Base-by-base conservation (phyloP, 2,113 vertebrate species). In the Nipponia nippon region DNA sequence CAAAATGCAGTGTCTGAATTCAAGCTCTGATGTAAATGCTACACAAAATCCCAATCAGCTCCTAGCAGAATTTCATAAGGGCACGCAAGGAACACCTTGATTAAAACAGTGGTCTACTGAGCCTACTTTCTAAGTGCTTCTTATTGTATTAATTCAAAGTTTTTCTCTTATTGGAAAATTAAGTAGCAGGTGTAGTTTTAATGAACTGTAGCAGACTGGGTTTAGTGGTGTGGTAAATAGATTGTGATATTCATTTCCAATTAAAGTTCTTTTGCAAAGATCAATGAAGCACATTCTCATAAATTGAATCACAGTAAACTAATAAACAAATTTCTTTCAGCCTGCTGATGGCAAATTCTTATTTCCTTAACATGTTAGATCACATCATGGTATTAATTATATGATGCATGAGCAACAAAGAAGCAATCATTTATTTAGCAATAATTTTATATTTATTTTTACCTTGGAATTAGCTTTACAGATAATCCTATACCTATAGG, bases 191-290 rank as follows among this genome's bases (percentile, higher is more conserved):
- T 98, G 98, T 98, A 97, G 92, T 90, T 97, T 97, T 98, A 98
- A 98, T 98, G 98, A 98, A 97, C 95, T 97, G 96, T 87, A 98
- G 96, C 95, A 96, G 96, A 62, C 97, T 93, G 94, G 83, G 94
- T 90, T 98, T 97, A 97, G 96, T 98, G 97, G 96, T 97, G 97
- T 98, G 97, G 96, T 96, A 98, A 98, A 98, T 98, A 97, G 97
- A 98, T 98, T 98, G 97, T 97, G 96, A 98, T 98, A 98, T 96
- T 98, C 97, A 97, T 98, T 98, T 98, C 97, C 98, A 98, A 98
- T 98, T 98, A 98, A 98, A 98, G 95, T 98, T 97, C 97, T 97
- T 98, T 97, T 97, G 95, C 98, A 97, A 98, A 98, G 98, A 98
- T 98, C 98, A 98, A 94, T 97, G 98, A 98, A 98, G 98, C 98